phyloP scores from a whole-genome alignment of 2,797 vertebrate genomes.

The Arctocebus calabarensis region DNA sequence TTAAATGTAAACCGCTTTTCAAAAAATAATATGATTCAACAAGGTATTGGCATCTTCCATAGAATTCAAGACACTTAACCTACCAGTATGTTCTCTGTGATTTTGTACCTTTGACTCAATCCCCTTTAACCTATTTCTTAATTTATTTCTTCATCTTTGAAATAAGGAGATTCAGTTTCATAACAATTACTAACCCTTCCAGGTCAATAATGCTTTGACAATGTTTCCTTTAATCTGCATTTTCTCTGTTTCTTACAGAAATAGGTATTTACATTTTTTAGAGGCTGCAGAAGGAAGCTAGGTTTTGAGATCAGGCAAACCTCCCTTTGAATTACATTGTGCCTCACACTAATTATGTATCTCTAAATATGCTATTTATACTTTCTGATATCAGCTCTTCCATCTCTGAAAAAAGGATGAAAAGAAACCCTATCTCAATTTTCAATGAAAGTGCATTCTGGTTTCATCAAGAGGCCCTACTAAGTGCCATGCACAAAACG shows the following conservation, averaged over 20 bases:
- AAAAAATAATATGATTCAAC: slow-evolving; percentile 1
- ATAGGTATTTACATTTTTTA: neutral
- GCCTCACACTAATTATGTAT: neutral
- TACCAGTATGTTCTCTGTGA: neutral
- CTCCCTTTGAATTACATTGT: neutral
- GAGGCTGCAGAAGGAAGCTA: neutral
- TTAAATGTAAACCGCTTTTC: neutral
- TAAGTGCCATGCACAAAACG: neutral
- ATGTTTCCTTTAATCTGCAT: neutral
- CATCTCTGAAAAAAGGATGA: neutral
- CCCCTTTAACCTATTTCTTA: neutral
- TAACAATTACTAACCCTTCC: neutral
- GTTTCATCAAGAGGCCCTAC: neutral
- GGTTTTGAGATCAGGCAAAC: neutral
- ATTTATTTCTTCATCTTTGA: slow-evolving; percentile 40
- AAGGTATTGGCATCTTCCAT: neutral
- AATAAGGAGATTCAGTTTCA: neutral
- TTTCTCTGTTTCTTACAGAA: slow-evolving; percentile 1
- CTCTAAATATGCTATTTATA: neutral
- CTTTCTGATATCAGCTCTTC: neutral
- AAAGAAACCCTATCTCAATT: neutral
- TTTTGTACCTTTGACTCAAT: neutral
- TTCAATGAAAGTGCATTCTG: slow-evolving; percentile 25
- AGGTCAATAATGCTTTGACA: neutral
- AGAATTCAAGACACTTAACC: slow-evolving; percentile 29